These are phyloP conservation scores for Dicranocentrus wangi DNA, from an alignment of 2,888 invertebrate genomes.

Conservation along the genomic window DNA sequence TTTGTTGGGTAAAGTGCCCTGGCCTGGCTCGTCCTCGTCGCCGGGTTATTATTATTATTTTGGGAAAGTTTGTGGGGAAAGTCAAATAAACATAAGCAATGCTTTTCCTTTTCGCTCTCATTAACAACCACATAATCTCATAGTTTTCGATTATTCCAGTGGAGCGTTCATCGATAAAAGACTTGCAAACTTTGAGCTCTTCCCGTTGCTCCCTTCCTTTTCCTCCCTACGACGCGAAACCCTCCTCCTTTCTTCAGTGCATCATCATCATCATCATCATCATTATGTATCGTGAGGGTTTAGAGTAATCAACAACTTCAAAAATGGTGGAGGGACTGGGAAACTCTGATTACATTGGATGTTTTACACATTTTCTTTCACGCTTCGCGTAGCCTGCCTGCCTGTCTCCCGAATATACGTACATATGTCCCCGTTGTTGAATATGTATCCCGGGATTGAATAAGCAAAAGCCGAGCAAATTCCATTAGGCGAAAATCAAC, in stretches of 20 bases:
- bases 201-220: background rate
- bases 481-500: no score
- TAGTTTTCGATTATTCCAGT: constrained; percentile 23
- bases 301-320: constrained; percentile 21
- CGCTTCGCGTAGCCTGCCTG: background rate
- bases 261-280: constrained; percentile 8
- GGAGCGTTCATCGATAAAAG: no score
- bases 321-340: no score
- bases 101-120: constrained; percentile 24
- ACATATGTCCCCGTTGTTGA: background rate
- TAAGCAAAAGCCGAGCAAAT: no score
- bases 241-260: constrained; percentile 4
- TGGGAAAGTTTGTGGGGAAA: constrained; percentile 23
- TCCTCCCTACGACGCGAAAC: background rate
- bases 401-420: background rate
- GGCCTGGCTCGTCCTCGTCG: no score
- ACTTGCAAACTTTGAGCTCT: background rate
- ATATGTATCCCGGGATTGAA: no score
- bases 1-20: no score
- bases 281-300: no score
- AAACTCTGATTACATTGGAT: no score
- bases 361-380: no score
- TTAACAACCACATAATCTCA: constrained; percentile 22
- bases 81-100: constrained; percentile 36
- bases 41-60: no score